Percentiles rank a stretch among this genome's conserved stretches.
Evolutionary conservation across 2,888 invertebrate genomes (phyloP).

Genomic region (Heliconius ismenius): DNA sequence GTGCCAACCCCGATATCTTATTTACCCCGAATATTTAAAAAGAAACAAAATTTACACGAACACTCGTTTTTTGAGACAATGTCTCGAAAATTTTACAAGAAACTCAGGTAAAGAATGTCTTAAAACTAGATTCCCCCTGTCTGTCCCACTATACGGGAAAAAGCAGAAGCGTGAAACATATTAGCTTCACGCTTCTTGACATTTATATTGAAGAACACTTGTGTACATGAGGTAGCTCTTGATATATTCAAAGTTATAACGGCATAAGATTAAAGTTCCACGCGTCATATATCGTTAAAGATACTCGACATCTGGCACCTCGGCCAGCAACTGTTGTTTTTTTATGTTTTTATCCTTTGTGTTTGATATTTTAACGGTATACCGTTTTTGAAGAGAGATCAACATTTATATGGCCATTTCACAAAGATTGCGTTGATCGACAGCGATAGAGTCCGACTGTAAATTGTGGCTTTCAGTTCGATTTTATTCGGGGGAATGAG

Average conservation of each 20-base stretch:
- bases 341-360: conserved; percentile 15
- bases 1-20: too few species aligned
- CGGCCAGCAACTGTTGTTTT: conserved; percentile 22
- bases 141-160: too few species aligned
- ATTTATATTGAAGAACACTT: too few species aligned
- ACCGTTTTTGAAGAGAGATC: neutral
- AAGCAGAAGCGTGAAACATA: too few species aligned
- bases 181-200: too few species aligned
- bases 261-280: neutral
- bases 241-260: conserved; percentile 13
- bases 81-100: too few species aligned
- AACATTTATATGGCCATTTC: neutral
- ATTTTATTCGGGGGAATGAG: neutral
- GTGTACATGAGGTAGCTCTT: neutral
- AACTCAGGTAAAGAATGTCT: too few species aligned
- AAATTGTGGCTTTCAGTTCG: neutral
- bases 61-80: too few species aligned
- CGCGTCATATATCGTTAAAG: neutral
- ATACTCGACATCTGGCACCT: conserved; percentile 27
- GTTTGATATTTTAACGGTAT: neutral
- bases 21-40: too few species aligned
- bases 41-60: too few species aligned
- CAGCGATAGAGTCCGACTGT: neutral
- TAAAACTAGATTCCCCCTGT: too few species aligned
- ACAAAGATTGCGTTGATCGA: neutral